A percentile compares a stretch with the other conserved stretches of the same genome.
Evolutionary conservation across 2,888 invertebrate genomes (phyloP).

Genomic region (Brachyptera putata): DNA sequence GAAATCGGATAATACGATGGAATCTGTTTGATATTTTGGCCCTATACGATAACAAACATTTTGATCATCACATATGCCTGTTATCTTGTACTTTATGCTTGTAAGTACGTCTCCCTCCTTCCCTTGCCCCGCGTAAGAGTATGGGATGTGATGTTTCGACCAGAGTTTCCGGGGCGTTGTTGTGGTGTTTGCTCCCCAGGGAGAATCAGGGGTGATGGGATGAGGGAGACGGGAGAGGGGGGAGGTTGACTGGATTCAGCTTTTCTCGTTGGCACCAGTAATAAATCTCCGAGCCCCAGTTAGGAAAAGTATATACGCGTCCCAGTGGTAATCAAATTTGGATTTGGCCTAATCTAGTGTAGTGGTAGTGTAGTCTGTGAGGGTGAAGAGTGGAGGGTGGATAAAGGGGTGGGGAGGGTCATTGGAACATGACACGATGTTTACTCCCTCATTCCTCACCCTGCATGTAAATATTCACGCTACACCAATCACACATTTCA

Average conservation of each 20-base stretch:
- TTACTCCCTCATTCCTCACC: constrained; percentile 1
- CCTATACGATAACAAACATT: too few relatives aligned
- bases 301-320: constrained; percentile 10
- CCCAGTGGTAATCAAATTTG: constrained; percentile 44
- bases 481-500: background rate
- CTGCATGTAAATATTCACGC: background rate
- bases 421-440: constrained; percentile 22
- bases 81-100: too few relatives aligned
- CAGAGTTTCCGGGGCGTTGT: constrained; percentile 22
- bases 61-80: too few relatives aligned
- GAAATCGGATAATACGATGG: too few relatives aligned
- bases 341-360: constrained; percentile 37
- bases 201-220: constrained; percentile 36
- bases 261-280: constrained; percentile 13
- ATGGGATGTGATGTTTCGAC: background rate
- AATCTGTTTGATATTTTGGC: too few relatives aligned
- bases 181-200: constrained; percentile 36
- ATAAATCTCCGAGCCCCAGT: constrained; percentile 31
- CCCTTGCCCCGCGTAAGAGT: too few relatives aligned
- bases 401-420: constrained; percentile 8
- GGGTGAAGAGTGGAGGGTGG: constrained; percentile 5
- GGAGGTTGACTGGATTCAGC: constrained; percentile 1
- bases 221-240: constrained; percentile 14
- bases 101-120: too few relatives aligned
- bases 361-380: constrained; percentile 22